A percentile compares a stretch with the other conserved stretches of the same genome.
phyloP scores from a whole-genome alignment of 2,113 vertebrate species.

The Anolis sagrei region DNA sequence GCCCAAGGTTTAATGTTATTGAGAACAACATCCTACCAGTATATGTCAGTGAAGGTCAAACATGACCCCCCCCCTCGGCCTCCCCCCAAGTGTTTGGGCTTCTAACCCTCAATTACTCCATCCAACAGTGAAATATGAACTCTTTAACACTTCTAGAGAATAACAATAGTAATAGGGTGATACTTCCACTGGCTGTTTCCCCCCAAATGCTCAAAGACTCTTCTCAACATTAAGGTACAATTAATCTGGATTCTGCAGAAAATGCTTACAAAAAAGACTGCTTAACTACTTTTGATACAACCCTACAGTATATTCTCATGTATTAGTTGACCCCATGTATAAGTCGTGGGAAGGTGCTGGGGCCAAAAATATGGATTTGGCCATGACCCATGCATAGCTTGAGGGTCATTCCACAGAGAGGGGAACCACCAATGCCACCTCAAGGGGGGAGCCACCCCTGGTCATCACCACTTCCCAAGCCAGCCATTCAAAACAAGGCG shows the following conservation, averaged over 20 bases:
- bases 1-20: not conserved
- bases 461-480: too few species aligned
- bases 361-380: too few species aligned
- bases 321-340: too few species aligned
- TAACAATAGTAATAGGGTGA: not conserved
- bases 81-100: not conserved
- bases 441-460: too few species aligned
- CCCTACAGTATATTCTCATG: too few species aligned
- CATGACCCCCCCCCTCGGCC: not conserved
- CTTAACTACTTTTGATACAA: too few species aligned
- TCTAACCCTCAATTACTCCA: not conserved
- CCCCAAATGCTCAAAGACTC: not conserved
- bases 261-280: too few species aligned
- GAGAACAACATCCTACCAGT: not conserved
- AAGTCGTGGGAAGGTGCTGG: too few species aligned
- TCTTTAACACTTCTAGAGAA: not conserved
- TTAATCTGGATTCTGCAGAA: not conserved
- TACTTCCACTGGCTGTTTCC: not conserved
- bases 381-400: too few species aligned
- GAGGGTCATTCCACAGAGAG: too few species aligned
- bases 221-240: not conserved
- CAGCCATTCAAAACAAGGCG: too few species aligned
- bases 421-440: too few species aligned
- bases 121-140: not conserved
- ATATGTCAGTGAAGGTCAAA: not conserved